These are phyloP conservation scores for Clarias laeviceps DNA, from an alignment of 2,797 vertebrate genomes.

Conservation along the genomic window DNA sequence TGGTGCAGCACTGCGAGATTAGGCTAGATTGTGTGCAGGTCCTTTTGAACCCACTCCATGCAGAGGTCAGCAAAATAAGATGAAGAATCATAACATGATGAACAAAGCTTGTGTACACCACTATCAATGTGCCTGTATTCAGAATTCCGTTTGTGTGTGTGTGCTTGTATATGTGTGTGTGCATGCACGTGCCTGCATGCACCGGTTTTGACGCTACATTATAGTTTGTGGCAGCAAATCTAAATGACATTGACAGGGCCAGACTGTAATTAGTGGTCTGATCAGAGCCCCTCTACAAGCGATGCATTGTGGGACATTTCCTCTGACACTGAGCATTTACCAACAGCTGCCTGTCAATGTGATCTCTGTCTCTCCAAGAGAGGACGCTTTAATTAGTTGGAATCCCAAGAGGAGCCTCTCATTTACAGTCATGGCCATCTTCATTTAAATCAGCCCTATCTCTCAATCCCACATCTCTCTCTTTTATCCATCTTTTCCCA, in stretches of 20 bases:
- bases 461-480: conserved; percentile 57
- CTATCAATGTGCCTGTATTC: conserved; percentile 39
- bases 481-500: conserved; percentile 67
- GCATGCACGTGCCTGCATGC: not conserved
- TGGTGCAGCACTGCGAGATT: conserved; percentile 69
- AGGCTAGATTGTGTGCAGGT: conserved; percentile 75
- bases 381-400: conserved; percentile 67
- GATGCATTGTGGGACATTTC: conserved; percentile 56
- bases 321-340: conserved; percentile 61
- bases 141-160: conserved; percentile 30
- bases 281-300: conserved; percentile 55
- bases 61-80: conserved; percentile 76
- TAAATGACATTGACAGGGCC: conserved; percentile 61
- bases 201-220: conserved; percentile 43
- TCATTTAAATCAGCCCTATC: conserved; percentile 62
- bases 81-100: conserved; percentile 63
- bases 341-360: conserved; percentile 66
- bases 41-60: conserved; percentile 74
- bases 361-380: conserved; percentile 57
- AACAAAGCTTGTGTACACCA: conserved; percentile 51
- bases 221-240: conserved; percentile 48
- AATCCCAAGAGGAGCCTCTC: conserved; percentile 64
- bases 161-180: conserved; percentile 21
- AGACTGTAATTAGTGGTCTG: conserved; percentile 61
- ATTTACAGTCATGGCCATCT: conserved; percentile 63